A percentile compares a stretch with the other conserved stretches of the same genome.
Conservation (phyloP, 2,797 vertebrate genomes). For the Ptychadena robeensis region DNA sequence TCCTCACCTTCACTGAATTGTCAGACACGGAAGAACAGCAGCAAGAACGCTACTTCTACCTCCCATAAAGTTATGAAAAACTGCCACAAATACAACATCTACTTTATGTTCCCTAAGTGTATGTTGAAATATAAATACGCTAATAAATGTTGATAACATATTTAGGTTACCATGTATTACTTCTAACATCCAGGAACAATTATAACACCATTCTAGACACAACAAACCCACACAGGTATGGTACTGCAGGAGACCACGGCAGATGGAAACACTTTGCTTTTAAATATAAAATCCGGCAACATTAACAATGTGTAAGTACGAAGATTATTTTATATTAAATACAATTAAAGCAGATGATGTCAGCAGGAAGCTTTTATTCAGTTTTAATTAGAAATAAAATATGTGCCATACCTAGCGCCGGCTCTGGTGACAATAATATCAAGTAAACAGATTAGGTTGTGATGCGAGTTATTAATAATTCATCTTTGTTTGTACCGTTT, state of each 20-base stretch:
- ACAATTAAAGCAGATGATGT: constrained; percentile 53
- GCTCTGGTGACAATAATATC: constrained; percentile 34
- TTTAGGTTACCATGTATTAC: not conserved
- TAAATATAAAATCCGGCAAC: constrained; percentile 42
- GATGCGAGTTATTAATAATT: constrained; percentile 38
- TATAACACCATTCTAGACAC: not conserved
- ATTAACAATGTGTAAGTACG: constrained; percentile 27
- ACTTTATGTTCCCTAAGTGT: not conserved
- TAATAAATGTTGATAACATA: not conserved
- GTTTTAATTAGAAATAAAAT: constrained; percentile 54
- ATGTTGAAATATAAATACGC: constrained; percentile 32
- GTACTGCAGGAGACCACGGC: constrained; percentile 8
- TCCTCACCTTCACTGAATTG: too few relatives aligned
- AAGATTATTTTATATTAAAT: constrained; percentile 54
- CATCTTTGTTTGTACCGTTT: constrained; percentile 31
- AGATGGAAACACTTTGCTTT: constrained; percentile 30
- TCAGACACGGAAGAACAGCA: too few relatives aligned
- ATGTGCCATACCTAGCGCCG: constrained; percentile 35
- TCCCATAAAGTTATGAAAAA: not conserved
- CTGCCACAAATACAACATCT: not conserved
- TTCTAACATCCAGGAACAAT: constrained; percentile 4
- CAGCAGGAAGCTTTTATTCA: constrained; percentile 54
- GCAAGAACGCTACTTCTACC: not conserved
- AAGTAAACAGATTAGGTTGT: constrained; percentile 51
- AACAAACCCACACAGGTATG: constrained; percentile 40